These are phyloP conservation scores for Hemichromis elongatus DNA, from an alignment of 2,113 vertebrate genomes.

Conservation along the genomic window DNA sequence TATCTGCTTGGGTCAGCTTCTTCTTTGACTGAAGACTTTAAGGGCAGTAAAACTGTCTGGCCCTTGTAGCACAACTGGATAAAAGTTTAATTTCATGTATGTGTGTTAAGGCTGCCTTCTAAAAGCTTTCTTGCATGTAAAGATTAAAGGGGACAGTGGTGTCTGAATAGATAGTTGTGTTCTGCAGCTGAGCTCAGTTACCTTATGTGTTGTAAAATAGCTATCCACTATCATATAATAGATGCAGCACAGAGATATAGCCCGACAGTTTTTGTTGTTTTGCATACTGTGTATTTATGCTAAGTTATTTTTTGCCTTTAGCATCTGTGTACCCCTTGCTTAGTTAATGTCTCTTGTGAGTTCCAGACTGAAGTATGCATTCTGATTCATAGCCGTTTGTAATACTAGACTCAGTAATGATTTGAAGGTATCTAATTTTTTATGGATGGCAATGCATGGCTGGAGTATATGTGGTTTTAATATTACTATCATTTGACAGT, in stretches of 20 bases:
- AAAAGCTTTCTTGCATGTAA: not conserved
- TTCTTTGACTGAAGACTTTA: not conserved
- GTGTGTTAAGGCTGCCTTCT: not conserved
- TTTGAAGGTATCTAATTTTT: not conserved
- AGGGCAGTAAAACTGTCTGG: not conserved
- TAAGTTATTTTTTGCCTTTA: slow-evolving; percentile 13
- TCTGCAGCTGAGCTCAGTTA: not conserved
- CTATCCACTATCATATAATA: not conserved
- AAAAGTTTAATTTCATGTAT: not conserved
- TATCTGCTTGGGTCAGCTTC: not conserved
- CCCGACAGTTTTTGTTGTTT: not conserved
- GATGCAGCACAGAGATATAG: not conserved
- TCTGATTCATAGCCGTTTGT: not conserved
- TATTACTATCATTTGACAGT: not conserved
- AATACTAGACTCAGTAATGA: not conserved
- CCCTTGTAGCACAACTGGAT: not conserved
- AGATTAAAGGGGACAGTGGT: not conserved
- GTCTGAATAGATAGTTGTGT: not conserved
- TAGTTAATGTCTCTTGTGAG: slow-evolving; percentile 32
- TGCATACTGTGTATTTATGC: not conserved
- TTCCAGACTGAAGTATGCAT: slow-evolving; percentile 20
- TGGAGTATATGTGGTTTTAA: not conserved
- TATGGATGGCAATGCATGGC: not conserved
- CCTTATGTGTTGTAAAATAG: not conserved
- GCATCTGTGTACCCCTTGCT: not conserved